These are phyloP conservation scores for Paradisaea rubra DNA, from an alignment of 2,113 vertebrate species.

Conservation along the genomic window DNA sequence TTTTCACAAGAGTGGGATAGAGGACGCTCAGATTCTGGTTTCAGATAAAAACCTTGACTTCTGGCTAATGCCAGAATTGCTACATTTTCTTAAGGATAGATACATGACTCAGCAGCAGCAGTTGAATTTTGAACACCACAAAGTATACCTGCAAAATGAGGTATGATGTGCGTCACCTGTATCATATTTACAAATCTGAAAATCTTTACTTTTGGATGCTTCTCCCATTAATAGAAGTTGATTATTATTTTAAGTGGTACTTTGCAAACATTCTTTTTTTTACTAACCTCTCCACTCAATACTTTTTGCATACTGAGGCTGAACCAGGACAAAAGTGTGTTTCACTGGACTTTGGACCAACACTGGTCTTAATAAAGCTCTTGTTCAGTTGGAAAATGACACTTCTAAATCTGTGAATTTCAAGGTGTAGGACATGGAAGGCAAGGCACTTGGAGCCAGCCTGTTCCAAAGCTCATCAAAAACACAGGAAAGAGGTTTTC, in stretches of 20 bases:
- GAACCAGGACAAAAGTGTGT: background rate
- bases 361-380: background rate
- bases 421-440: background rate
- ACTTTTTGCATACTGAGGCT: background rate
- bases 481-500: background rate
- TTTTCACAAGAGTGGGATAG: background rate
- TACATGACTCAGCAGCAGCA: background rate
- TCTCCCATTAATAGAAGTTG: background rate
- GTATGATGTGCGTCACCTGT: rapidly evolving
- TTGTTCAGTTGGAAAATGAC: background rate
- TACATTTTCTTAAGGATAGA: background rate
- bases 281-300: background rate
- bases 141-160: background rate
- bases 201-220: background rate
- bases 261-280: background rate
- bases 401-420: background rate
- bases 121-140: background rate
- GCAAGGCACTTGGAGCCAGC: background rate
- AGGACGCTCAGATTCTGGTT: background rate
- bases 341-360: background rate
- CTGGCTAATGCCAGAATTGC: background rate
- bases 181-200: background rate
- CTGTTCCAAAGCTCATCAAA: background rate
- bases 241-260: background rate
- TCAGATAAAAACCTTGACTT: background rate